Evolutionary conservation across 2,797 vertebrate genomes (phyloP), one percentile per base, ranked within the genome.

Genomic region (Amphiprion clarkii): DNA sequence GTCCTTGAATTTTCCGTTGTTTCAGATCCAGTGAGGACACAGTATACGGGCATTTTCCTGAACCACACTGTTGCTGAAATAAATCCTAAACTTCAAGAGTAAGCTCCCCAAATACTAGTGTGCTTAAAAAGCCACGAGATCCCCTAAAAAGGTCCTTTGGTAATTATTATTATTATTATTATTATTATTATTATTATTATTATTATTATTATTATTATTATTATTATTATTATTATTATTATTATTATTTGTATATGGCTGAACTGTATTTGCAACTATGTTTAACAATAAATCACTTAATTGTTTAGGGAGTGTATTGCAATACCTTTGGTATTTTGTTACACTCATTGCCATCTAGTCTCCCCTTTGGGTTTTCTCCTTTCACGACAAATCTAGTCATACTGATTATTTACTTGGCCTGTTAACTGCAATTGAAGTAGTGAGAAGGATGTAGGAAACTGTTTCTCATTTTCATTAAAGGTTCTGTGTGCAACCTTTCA

Each of bases 371-470:
- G 14, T 44, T 44, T 44, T 44, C 13, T 16, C 14, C 3, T 33
- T 33, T 33, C 5, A 33, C 31, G 7, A 33, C 13, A 46, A 17
- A 48, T 48, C 44, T 19, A 39, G 14, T 39, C 21, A 12, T 52
- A 12, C 31, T 64, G 39, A 53, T 51, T 5, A 11, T 33, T 25
- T 31, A 4, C 7, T 21, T 11, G 44, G 7, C 27, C 27, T 44
- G n/a, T 23, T 16, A n/a, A 23, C 23, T 76, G 21, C 40, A 31
- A 66, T 9, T 21, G 49, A 56, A 75, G 33, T 14, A 25, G n/a
- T 23, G 17, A 48, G 16, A 19, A 19, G 16, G 17, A 48, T 48
- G 16, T 17, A 19, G 44, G 44, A 19, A 48, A 48, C 65, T 29
- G 23, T 52, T 60, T 40, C 27, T 16, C 40, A 10, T 27, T 66